Percentiles rank a stretch among this genome's conserved stretches.
phyloP scores from a whole-genome alignment of 2,888 invertebrate genomes.

The Microplitis manilae region DNA sequence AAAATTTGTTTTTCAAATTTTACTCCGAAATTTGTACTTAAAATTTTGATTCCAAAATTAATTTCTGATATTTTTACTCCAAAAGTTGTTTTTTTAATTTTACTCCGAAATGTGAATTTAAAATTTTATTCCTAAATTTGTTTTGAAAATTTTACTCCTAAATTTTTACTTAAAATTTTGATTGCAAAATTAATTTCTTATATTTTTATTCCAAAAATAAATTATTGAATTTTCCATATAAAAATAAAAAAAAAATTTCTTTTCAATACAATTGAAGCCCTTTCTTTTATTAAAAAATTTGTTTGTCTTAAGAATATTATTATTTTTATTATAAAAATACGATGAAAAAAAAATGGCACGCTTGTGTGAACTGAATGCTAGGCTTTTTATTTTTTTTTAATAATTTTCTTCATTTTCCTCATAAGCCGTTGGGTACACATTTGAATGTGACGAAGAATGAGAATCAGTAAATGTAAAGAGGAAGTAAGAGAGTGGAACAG shows the following conservation, averaged over 20 bases:
- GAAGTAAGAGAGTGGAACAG: constrained; percentile 3
- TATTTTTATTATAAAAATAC: neutral
- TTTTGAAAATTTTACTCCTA: too few species aligned
- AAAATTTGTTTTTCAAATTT: too few species aligned
- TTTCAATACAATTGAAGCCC: neutral
- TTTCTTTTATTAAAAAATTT: neutral
- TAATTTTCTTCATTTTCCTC: constrained; percentile 26
- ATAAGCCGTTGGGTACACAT: constrained; percentile 27
- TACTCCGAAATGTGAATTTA: too few species aligned
- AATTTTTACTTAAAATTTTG: too few species aligned
- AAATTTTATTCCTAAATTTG: too few species aligned
- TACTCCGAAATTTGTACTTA: too few species aligned
- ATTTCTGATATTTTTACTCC: too few species aligned
- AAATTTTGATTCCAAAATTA: too few species aligned
- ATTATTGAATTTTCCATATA: neutral
- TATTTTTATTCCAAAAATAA: too few species aligned
- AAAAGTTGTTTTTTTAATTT: too few species aligned
- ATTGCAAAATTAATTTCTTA: too few species aligned
- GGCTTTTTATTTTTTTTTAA: constrained; percentile 21
- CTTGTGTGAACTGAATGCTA: constrained; percentile 9
- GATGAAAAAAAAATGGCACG: neutral
- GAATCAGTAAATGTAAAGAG: neutral
- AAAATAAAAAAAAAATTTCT: neutral
- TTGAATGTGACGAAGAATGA: constrained; percentile 9
- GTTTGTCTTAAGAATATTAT: neutral